Evolutionary conservation across 2,888 invertebrate species (phyloP).

Genomic region (Zele albiditarsus): DNA sequence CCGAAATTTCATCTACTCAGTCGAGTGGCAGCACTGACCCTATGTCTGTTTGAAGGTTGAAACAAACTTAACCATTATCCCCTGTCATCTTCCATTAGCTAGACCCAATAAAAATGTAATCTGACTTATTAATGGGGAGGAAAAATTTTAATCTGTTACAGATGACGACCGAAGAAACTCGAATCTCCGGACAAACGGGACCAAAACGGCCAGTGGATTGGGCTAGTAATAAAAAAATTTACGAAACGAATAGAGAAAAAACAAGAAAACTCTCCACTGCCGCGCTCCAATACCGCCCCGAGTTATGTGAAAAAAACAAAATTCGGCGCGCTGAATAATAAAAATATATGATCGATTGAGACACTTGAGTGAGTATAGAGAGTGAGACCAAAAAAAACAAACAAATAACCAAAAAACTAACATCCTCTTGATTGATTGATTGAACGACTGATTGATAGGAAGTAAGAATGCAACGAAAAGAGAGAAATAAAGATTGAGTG

Average conservation of each 20-base stretch:
- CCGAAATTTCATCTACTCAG: constrained; percentile 8
- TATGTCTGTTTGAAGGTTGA: not conserved
- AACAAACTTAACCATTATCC: not conserved
- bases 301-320: constrained; percentile 30
- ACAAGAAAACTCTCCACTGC: constrained; percentile 63
- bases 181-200: constrained; percentile 78
- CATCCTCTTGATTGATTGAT: constrained; percentile 5
- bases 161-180: constrained; percentile 76
- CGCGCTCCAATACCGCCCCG: constrained; percentile 53
- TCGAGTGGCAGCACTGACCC: not conserved
- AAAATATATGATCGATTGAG: constrained; percentile 27
- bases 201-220: constrained; percentile 75
- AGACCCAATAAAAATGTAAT: not conserved
- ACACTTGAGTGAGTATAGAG: constrained; percentile 37
- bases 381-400: constrained; percentile 5
- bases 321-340: constrained; percentile 22
- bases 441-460: constrained; percentile 4
- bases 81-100: not conserved
- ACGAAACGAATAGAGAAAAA: constrained; percentile 18
- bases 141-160: constrained; percentile 60
- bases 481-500: constrained; percentile 4
- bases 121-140: not conserved
- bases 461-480: constrained; percentile 27
- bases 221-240: constrained; percentile 60
- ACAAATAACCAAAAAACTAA: constrained; percentile 10